phyloP scores from a whole-genome alignment of 2,888 invertebrate genomes.

The Diachrysia chrysitis region DNA sequence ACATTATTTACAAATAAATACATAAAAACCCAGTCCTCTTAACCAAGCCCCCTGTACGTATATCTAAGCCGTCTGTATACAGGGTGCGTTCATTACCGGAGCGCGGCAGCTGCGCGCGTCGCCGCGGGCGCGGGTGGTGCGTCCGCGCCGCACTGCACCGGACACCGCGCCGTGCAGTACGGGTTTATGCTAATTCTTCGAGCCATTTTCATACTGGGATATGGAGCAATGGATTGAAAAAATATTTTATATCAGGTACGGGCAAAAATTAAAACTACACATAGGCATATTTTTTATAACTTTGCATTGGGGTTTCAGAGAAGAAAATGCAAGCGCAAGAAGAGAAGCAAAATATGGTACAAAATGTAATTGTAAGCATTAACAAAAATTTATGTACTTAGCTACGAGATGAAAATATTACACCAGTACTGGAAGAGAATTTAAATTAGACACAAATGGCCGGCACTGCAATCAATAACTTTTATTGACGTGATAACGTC shows the following conservation, averaged over 20 bases:
- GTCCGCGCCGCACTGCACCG: slow-evolving; percentile 61
- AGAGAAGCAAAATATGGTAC: no score
- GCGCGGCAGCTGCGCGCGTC: slow-evolving; percentile 76
- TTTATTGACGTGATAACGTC: no score
- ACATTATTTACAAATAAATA: slow-evolving; percentile 11
- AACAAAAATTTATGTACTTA: no score
- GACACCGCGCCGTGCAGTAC: slow-evolving; percentile 42
- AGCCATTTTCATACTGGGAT: slow-evolving; percentile 22
- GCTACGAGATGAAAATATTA: no score
- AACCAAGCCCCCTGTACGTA: slow-evolving; percentile 55
- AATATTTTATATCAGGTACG: neutral
- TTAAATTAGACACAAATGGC: no score
- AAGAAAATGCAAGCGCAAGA: no score
- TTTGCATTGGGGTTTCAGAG: no score
- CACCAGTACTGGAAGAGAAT: no score
- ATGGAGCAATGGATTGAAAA: neutral
- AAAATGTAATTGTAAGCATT: no score
- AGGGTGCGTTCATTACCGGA: slow-evolving; percentile 71
- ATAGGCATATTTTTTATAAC: neutral
- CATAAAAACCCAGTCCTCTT: neutral
- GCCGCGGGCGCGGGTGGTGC: slow-evolving; percentile 67
- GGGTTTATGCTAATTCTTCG: slow-evolving; percentile 43
- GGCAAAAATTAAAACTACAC: neutral
- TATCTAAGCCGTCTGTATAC: slow-evolving; percentile 64
- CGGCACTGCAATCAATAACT: no score